Percentiles rank a stretch among this genome's conserved stretches.
Evolutionary conservation across 2,797 vertebrate genomes (phyloP).

Genomic region (Brachyrhaphis roseni): DNA sequence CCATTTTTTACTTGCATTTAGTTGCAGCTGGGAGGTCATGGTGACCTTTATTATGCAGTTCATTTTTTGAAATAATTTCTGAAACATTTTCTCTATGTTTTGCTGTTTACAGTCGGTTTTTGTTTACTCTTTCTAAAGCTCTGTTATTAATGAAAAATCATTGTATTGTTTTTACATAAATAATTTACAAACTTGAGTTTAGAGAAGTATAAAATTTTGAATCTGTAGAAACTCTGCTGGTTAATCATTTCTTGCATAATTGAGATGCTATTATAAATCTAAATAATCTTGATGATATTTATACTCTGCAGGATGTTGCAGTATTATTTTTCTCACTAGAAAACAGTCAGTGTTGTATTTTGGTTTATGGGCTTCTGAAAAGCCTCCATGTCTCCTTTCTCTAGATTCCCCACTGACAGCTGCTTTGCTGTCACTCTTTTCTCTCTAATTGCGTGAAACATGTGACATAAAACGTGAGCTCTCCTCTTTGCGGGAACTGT

Average conservation of each 20-base stretch:
- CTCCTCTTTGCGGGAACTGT: background rate
- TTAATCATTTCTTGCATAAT: background rate
- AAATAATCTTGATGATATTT: background rate
- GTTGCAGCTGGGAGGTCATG: background rate
- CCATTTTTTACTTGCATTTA: background rate
- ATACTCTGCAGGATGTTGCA: background rate
- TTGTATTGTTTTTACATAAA: background rate
- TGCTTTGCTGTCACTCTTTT: slow-evolving; percentile 5
- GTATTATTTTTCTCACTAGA: background rate
- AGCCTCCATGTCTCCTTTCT: background rate
- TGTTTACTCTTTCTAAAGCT: background rate
- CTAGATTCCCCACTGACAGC: background rate
- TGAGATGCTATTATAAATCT: background rate
- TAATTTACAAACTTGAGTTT: background rate
- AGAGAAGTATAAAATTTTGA: background rate
- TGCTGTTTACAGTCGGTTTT: background rate
- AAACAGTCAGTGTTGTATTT: background rate
- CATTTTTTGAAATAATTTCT: background rate
- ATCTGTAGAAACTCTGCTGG: background rate
- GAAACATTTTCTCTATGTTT: background rate
- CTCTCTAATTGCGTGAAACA: background rate
- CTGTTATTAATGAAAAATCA: background rate
- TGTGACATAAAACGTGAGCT: background rate
- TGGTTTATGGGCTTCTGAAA: background rate
- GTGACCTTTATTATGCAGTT: background rate